Percentiles rank a stretch among this genome's conserved stretches.
Evolutionary conservation across 2,113 vertebrate genomes (phyloP).

Genomic region (Malurus elegans): DNA sequence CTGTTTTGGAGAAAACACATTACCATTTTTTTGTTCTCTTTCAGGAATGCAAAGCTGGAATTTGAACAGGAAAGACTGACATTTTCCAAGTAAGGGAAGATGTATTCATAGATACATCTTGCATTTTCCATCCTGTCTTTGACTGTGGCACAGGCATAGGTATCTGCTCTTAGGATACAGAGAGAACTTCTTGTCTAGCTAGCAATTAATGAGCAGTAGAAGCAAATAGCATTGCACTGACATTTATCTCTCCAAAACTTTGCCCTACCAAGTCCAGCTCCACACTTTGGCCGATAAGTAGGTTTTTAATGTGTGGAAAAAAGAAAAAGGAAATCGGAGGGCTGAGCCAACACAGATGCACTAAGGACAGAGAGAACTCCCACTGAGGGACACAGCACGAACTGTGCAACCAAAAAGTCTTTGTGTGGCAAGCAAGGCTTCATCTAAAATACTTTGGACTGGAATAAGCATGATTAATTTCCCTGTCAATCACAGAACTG

Average conservation of each 20-base stretch:
- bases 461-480: background rate
- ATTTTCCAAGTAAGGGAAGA: background rate
- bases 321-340: background rate
- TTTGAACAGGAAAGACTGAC: background rate
- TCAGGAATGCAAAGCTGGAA: background rate
- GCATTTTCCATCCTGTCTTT: background rate
- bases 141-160: background rate
- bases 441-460: background rate
- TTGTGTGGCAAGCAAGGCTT: background rate
- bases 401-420: background rate
- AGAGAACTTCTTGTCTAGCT: background rate
- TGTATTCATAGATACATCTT: background rate
- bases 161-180: background rate
- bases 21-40: background rate
- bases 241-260: background rate
- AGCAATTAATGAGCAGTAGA: background rate
- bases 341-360: background rate
- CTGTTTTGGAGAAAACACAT: background rate
- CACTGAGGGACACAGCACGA: background rate
- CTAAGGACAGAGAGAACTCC: background rate
- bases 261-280: background rate
- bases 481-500: background rate
- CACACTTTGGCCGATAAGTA: background rate
- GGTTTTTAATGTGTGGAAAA: background rate
- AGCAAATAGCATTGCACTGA: background rate